Conservation (phyloP, 2,113 vertebrate species). For the Orientallactaga bullata region DNA sequence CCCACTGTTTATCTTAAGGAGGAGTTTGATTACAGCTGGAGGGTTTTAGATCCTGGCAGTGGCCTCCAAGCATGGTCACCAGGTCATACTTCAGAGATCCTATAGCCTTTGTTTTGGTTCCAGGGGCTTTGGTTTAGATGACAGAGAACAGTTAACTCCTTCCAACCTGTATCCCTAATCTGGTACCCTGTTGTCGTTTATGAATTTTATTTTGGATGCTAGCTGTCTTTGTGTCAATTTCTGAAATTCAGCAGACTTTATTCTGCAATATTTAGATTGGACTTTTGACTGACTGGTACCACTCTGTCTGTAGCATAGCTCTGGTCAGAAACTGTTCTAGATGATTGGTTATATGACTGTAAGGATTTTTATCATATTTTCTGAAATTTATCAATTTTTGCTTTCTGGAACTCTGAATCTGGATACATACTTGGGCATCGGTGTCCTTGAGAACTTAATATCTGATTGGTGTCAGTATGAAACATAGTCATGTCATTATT, state of each 20-base stretch:
- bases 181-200: background rate
- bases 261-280: background rate
- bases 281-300: background rate
- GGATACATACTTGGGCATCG: background rate
- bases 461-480: too few species aligned
- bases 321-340: too few species aligned
- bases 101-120: too few species aligned
- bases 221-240: background rate
- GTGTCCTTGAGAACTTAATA: background rate
- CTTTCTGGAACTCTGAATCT: background rate
- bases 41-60: too few species aligned
- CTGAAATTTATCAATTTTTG: background rate
- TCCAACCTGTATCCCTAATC: background rate
- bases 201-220: background rate
- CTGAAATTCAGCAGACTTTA: background rate
- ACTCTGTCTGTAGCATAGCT: background rate
- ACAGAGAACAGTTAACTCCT: too few species aligned
- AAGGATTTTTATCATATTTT: background rate
- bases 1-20: too few species aligned
- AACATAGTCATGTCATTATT: background rate
- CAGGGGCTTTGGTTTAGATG: too few species aligned
- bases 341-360: background rate
- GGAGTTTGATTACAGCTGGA: too few species aligned
- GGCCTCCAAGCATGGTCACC: too few species aligned
- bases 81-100: too few species aligned